These are phyloP conservation scores for Drosophila aldrichi DNA, from an alignment of 2,888 invertebrate genomes.

Conservation along the genomic window DNA sequence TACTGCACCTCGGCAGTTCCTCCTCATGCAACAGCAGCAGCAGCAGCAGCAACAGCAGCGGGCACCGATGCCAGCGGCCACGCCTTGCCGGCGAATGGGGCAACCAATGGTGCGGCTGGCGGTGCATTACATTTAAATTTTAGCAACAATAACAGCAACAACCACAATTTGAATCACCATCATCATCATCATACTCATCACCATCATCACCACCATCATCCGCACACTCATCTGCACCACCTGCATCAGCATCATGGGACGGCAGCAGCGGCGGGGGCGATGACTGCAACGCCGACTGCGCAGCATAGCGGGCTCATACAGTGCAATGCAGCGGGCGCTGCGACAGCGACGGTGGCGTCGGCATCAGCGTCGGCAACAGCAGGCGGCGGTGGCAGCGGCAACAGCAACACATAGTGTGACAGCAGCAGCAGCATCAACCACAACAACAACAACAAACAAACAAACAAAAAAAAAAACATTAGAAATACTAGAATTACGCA, in stretches of 20 bases:
- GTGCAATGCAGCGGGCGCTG: constrained; percentile 81
- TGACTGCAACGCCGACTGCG: constrained; percentile 41
- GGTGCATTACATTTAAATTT: constrained; percentile 83
- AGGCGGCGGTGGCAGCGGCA: constrained; percentile 47
- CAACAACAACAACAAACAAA: constrained; percentile 45
- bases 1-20: constrained; percentile 83
- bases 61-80: constrained; percentile 31
- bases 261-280: constrained; percentile 58
- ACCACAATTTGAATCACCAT: constrained; percentile 72
- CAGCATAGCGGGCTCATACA: constrained; percentile 84
- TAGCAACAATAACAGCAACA: constrained; percentile 81
- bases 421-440: constrained; percentile 66
- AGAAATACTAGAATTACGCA: constrained; percentile 78
- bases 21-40: constrained; percentile 32
- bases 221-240: constrained; percentile 65
- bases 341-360: constrained; percentile 10
- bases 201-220: constrained; percentile 64
- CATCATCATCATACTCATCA: constrained; percentile 64
- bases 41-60: constrained; percentile 24
- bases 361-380: constrained; percentile 53
- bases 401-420: constrained; percentile 82
- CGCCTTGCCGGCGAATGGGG: constrained; percentile 1
- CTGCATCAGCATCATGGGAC: constrained; percentile 54
- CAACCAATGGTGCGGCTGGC: constrained; percentile 58
- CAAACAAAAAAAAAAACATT: constrained; percentile 68